Conservation (phyloP, 2,113 vertebrate genomes). For the Brienomyrus longianalis region DNA sequence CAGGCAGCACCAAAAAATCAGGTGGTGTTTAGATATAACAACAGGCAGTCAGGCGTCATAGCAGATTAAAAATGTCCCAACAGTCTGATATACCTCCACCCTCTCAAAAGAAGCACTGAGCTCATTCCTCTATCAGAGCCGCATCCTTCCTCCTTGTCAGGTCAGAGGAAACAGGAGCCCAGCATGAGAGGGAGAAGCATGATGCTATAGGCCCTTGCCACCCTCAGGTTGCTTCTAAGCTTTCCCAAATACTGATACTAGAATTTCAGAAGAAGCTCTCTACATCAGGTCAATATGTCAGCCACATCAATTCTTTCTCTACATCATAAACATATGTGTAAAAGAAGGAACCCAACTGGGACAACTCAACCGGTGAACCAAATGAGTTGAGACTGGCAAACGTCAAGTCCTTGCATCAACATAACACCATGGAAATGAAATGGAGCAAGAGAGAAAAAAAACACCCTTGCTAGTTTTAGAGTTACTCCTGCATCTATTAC, state of each 20-base stretch:
- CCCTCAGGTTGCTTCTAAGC: not conserved
- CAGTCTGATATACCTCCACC: conserved; percentile 60
- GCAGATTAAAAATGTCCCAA: not conserved
- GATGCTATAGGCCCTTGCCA: not conserved
- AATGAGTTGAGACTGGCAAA: not conserved
- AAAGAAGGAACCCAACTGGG: not conserved
- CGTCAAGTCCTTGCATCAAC: not conserved
- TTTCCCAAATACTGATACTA: not conserved
- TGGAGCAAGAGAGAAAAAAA: not conserved
- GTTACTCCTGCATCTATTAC: not conserved
- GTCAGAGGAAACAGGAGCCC: conserved; percentile 38
- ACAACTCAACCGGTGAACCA: not conserved
- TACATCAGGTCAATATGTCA: not conserved
- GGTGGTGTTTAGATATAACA: not conserved
- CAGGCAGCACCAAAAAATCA: not conserved
- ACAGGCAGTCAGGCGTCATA: not conserved
- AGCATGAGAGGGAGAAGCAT: not conserved
- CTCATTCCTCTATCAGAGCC: conserved; percentile 31
- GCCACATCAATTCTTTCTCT: not conserved
- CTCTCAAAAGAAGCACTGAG: conserved; percentile 48
- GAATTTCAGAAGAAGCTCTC: not conserved
- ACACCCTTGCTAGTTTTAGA: not conserved
- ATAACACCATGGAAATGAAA: not conserved
- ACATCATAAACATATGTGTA: not conserved
- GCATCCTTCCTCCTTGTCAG: conserved; percentile 32